A percentile compares a stretch with the other conserved stretches of the same genome.
Conservation (phyloP, 2,797 vertebrate species). For the Cephalopachus bancanus region DNA sequence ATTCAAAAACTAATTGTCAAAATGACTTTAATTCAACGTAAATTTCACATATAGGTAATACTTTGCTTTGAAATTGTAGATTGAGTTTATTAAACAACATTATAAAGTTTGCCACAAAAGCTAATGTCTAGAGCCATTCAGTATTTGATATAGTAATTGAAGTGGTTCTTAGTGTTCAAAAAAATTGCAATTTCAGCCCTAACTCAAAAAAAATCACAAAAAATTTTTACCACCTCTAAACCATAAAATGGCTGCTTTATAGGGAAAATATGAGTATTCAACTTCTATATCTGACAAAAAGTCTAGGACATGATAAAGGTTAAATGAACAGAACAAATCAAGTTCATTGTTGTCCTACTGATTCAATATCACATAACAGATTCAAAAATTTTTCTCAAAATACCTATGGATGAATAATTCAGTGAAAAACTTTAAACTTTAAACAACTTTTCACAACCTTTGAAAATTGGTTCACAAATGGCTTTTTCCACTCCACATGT, state of each 20-base stretch:
- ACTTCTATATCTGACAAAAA: neutral
- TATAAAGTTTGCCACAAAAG: neutral
- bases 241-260: neutral
- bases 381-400: neutral
- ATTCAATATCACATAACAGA: neutral
- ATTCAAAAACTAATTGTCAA: neutral
- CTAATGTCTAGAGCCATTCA: neutral
- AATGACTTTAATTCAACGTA: neutral
- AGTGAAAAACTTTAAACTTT: neutral
- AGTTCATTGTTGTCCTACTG: neutral
- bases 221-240: neutral
- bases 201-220: neutral
- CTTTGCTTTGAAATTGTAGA: neutral
- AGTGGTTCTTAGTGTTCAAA: neutral
- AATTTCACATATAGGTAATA: neutral
- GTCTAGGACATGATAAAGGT: neutral
- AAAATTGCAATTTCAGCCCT: neutral
- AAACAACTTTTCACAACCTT: neutral
- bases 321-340: neutral
- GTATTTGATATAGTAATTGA: neutral
- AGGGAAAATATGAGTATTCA: neutral
- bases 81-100: neutral
- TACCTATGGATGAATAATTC: neutral
- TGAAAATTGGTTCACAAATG: neutral
- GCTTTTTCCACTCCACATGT: neutral